Conservation (phyloP, 2,888 invertebrate genomes). For the Steromphala cineraria region DNA sequence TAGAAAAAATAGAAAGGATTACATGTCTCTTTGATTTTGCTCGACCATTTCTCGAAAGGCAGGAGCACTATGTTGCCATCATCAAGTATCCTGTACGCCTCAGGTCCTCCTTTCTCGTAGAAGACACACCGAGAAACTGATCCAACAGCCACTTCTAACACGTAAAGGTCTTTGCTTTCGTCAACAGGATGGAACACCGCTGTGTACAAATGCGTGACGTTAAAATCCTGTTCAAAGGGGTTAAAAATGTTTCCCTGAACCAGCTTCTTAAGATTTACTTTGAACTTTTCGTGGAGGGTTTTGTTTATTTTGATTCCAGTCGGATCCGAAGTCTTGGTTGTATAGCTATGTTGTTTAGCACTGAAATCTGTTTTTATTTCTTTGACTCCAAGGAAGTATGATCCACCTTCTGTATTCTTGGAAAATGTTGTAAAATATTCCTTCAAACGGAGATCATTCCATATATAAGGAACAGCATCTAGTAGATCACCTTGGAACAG, state of each 20-base stretch:
- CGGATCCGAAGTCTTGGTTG: not conserved
- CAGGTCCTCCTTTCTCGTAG: not conserved
- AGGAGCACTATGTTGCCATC: too few species aligned
- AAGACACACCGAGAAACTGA: not conserved
- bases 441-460: not conserved
- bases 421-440: not conserved
- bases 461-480: not conserved
- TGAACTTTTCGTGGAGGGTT: not conserved
- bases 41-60: too few species aligned
- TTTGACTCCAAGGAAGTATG: not conserved
- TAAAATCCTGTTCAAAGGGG: not conserved
- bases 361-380: not conserved
- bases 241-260: not conserved
- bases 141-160: not conserved
- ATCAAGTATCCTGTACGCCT: too few species aligned
- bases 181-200: not conserved
- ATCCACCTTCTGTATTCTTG: not conserved
- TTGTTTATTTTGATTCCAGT: not conserved
- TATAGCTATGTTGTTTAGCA: not conserved
- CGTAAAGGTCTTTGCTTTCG: not conserved
- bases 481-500: not conserved
- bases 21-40: too few species aligned
- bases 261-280: not conserved
- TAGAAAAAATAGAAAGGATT: too few species aligned
- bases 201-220: too few species aligned